Percentiles rank a stretch among this genome's conserved stretches.
Evolutionary conservation across 2,888 invertebrate species (phyloP).

Genomic region (Colostygia pectinataria): DNA sequence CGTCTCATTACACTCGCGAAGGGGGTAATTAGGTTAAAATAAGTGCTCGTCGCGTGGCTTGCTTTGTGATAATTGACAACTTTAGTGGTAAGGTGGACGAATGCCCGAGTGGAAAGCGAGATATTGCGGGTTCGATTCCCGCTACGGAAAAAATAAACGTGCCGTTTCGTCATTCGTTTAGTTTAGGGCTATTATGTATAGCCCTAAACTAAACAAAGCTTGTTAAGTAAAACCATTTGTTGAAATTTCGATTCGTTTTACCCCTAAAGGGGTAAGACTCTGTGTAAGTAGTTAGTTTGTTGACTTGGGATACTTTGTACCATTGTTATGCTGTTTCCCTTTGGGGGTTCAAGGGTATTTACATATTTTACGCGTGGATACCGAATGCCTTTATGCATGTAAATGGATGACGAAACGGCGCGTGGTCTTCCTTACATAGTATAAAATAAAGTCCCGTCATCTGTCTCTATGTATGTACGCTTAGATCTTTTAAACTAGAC

Average conservation of each 20-base stretch:
- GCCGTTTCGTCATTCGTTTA: too few species aligned
- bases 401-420: neutral
- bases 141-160: too few species aligned
- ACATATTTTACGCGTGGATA: neutral
- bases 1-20: conserved; percentile 18
- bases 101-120: too few species aligned
- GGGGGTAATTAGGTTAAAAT: conserved; percentile 10
- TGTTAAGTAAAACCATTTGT: too few species aligned
- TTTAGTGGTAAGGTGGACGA: neutral
- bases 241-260: conserved; percentile 5
- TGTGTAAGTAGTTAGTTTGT: conserved; percentile 8
- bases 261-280: conserved; percentile 1
- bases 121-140: too few species aligned
- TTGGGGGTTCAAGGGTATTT: neutral
- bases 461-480: too few species aligned
- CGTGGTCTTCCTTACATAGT: too few species aligned
- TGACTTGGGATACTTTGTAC: conserved; percentile 4
- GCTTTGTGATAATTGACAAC: too few species aligned
- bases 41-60: conserved; percentile 1
- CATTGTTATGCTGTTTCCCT: conserved; percentile 6
- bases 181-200: too few species aligned
- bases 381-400: neutral
- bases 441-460: too few species aligned
- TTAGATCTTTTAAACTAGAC: too few species aligned
- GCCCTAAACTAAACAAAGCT: too few species aligned